A percentile compares a stretch with the other conserved stretches of the same genome.
These are phyloP conservation scores for Eleutherodactylus coqui DNA, from an alignment of 2,797 vertebrate genomes.

Conservation along the genomic window DNA sequence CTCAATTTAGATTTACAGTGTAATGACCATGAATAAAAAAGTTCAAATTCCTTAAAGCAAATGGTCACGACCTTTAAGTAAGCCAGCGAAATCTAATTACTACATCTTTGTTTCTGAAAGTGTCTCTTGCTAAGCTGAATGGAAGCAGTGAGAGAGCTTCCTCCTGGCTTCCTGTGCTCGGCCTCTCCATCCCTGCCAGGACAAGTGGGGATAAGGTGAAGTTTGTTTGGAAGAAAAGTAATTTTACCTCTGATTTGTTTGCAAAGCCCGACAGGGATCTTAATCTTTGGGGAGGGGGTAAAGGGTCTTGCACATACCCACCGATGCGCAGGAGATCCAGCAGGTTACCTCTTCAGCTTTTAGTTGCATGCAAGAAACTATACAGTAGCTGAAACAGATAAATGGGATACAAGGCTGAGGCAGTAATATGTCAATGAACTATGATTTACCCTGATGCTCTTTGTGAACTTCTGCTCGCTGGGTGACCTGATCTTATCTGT, in stretches of 20 bases:
- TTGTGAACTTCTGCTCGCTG: slow-evolving; percentile 71
- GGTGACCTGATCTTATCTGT: slow-evolving; percentile 77
- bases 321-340: slow-evolving; percentile 40
- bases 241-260: slow-evolving; percentile 59
- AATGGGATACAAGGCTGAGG: slow-evolving; percentile 58
- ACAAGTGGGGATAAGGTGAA: slow-evolving; percentile 55
- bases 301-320: slow-evolving; percentile 37
- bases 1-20: slow-evolving; percentile 58
- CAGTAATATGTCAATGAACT: slow-evolving; percentile 67
- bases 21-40: slow-evolving; percentile 65
- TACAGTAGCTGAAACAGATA: slow-evolving; percentile 57
- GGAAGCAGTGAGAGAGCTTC: slow-evolving; percentile 62
- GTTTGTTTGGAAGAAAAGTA: slow-evolving; percentile 52
- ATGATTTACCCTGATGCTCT: slow-evolving; percentile 68
- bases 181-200: slow-evolving; percentile 48
- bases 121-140: slow-evolving; percentile 67
- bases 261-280: slow-evolving; percentile 38
- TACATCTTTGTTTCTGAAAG: slow-evolving; percentile 68
- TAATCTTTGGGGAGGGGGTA: slow-evolving; percentile 46
- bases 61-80: slow-evolving; percentile 72
- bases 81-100: slow-evolving; percentile 71
- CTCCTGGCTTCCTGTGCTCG: slow-evolving; percentile 60
- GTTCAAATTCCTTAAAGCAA: slow-evolving; percentile 72
- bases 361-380: slow-evolving; percentile 36
- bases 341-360: slow-evolving; percentile 39